phyloP scores from a whole-genome alignment of 2,797 vertebrate species.

The Leptoclinus maculatus region DNA sequence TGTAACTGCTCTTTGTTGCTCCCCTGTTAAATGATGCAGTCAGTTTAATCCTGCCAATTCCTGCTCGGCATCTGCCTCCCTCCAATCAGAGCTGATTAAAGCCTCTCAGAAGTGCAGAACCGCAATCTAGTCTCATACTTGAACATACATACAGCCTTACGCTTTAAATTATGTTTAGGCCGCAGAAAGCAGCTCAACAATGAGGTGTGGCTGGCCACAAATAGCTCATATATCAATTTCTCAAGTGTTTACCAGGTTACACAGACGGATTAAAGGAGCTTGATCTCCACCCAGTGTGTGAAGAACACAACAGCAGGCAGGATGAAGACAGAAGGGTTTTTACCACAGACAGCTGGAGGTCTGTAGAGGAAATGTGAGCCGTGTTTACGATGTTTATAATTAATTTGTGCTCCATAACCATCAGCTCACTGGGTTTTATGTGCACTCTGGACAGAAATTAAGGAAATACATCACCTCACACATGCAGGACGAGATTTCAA shows the following conservation, averaged over 20 bases:
- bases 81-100: constrained; percentile 63
- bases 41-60: constrained; percentile 48
- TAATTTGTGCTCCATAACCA: constrained; percentile 28
- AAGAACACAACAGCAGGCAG: background rate
- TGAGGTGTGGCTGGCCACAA: background rate
- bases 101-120: constrained; percentile 18
- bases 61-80: constrained; percentile 23
- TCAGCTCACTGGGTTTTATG: constrained; percentile 46
- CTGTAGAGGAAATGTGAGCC: constrained; percentile 29
- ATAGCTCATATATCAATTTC: background rate
- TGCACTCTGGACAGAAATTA: constrained; percentile 22
- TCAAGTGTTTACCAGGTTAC: background rate
- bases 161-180: background rate
- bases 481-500: constrained; percentile 11
- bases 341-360: constrained; percentile 8
- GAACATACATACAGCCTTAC: background rate
- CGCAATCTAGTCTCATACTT: background rate
- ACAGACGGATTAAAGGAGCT: background rate
- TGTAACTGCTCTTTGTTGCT: constrained; percentile 29
- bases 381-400: constrained; percentile 57
- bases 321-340: background rate
- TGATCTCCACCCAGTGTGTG: background rate
- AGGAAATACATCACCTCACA: constrained; percentile 35
- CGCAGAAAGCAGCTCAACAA: background rate
- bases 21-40: constrained; percentile 27